Conservation (phyloP, 2,888 invertebrate species). For the Hydriomena furcata region DNA sequence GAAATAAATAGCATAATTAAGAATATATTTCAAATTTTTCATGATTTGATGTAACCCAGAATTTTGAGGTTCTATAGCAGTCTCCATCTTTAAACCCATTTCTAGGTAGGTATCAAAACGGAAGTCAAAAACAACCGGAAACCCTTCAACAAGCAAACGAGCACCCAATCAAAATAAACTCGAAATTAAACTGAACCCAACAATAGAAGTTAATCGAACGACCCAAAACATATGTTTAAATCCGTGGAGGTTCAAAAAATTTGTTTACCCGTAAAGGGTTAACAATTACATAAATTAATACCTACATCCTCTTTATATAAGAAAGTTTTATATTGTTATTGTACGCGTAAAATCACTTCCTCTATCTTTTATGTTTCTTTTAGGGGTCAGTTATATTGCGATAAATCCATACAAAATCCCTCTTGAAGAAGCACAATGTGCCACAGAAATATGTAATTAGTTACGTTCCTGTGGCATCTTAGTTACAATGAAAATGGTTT, state of each 20-base stretch:
- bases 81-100: constrained; percentile 30
- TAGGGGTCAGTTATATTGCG: no score
- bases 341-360: constrained; percentile 80
- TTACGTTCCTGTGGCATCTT: no score
- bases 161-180: constrained; percentile 75
- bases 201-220: constrained; percentile 66
- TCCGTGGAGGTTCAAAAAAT: constrained; percentile 21
- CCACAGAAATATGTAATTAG: no score
- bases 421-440: no score
- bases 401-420: no score
- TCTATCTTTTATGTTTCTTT: constrained; percentile 64
- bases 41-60: no score
- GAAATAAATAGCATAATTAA: no score
- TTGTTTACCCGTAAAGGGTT: constrained; percentile 64
- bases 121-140: constrained; percentile 61
- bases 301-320: constrained; percentile 70
- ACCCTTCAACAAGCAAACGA: constrained; percentile 54
- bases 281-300: constrained; percentile 81
- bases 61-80: constrained; percentile 8
- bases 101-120: constrained; percentile 43
- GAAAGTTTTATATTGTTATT: constrained; percentile 65
- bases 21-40: no score
- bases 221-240: constrained; percentile 70
- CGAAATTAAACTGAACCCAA: constrained; percentile 70
- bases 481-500: no score